phyloP scores from a whole-genome alignment of 2,797 vertebrate species.

The Lacerta bilineata region DNA sequence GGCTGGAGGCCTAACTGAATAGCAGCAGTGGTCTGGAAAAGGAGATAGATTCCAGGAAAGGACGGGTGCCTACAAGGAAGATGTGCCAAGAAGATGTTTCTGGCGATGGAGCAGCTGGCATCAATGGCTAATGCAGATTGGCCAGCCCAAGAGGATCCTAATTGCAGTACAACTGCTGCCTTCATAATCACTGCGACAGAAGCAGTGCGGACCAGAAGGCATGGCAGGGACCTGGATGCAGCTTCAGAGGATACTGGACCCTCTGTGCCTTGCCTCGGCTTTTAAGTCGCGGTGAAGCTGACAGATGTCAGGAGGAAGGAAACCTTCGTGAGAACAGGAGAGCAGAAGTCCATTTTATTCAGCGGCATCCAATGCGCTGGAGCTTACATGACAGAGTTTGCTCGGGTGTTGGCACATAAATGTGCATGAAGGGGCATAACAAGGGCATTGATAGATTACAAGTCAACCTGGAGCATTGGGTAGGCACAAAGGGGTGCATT shows the following conservation, averaged over 20 bases:
- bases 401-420: neutral
- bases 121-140: constrained; percentile 68
- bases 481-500: neutral
- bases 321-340: constrained; percentile 10
- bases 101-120: constrained; percentile 76
- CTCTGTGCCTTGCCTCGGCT: constrained; percentile 42
- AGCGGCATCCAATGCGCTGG: neutral
- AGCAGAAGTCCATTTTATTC: constrained; percentile 19
- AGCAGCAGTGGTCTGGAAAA: constrained; percentile 37
- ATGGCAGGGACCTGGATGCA: constrained; percentile 62
- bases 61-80: constrained; percentile 54
- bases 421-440: neutral
- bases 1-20: constrained; percentile 6
- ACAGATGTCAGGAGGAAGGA: constrained; percentile 72
- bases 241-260: constrained; percentile 61
- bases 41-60: constrained; percentile 65
- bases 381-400: constrained; percentile 2
- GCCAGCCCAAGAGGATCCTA: constrained; percentile 78
- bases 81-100: constrained; percentile 73
- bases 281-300: constrained; percentile 45
- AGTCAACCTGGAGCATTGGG: neutral
- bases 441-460: neutral
- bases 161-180: constrained; percentile 76
- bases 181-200: constrained; percentile 74
- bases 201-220: constrained; percentile 67